A percentile compares a stretch with the other conserved stretches of the same genome.
These are phyloP conservation scores for Portunus trituberculatus DNA, from an alignment of 1,140 invertebrate species.

Conservation along the genomic window DNA sequence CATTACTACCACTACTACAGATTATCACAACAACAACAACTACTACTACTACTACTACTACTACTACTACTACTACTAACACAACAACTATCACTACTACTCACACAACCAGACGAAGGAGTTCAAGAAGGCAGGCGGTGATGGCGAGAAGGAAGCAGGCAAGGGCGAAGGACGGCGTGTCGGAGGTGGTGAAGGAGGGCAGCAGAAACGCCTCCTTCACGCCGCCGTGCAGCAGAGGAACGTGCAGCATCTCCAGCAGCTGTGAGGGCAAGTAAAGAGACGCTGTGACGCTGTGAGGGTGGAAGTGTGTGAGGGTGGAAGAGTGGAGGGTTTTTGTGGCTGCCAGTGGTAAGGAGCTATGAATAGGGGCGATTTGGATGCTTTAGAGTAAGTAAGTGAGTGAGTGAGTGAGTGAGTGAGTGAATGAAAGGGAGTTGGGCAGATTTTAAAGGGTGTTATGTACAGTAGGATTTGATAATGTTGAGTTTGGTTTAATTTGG, in stretches of 20 bases:
- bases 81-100: neutral
- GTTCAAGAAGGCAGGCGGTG: constrained; percentile 5
- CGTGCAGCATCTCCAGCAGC: constrained; percentile 69
- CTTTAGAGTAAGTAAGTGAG: too few relatives aligned
- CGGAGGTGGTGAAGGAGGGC: constrained; percentile 38
- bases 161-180: constrained; percentile 35
- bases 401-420: too few relatives aligned
- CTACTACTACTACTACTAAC: neutral
- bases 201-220: constrained; percentile 57
- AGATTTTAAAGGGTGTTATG: too few relatives aligned
- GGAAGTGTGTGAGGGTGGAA: neutral
- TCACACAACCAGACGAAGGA: constrained; percentile 40
- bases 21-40: neutral
- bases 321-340: neutral
- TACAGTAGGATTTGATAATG: too few relatives aligned
- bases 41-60: neutral
- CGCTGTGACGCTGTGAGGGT: neutral
- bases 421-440: too few relatives aligned
- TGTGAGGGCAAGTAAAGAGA: neutral
- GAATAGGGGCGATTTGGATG: neutral
- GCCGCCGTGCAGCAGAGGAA: constrained; percentile 59
- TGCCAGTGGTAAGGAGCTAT: neutral
- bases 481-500: too few relatives aligned
- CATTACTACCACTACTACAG: neutral
- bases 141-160: constrained; percentile 62